Evolutionary conservation across 2,113 vertebrate species (phyloP).

Genomic region (Promerops cafer): DNA sequence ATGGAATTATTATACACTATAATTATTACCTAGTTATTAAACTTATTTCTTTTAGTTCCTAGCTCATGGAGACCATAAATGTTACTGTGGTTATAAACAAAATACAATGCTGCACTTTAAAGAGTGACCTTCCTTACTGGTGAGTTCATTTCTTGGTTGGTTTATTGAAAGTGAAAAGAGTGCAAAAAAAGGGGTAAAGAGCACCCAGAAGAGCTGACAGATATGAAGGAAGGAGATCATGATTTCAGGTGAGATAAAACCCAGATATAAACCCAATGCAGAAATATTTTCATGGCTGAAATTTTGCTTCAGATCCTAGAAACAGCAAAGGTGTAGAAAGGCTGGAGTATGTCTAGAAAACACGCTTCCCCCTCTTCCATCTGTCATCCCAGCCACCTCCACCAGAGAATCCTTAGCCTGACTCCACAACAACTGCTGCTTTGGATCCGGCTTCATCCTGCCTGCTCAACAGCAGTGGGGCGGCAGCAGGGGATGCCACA

Average conservation of each 20-base stretch:
- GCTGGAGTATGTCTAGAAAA: neutral
- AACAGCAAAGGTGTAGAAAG: neutral
- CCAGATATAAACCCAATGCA: neutral
- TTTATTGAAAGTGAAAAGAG: neutral
- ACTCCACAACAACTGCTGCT: neutral
- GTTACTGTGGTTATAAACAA: neutral
- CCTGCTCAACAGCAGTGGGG: neutral
- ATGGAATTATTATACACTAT: neutral
- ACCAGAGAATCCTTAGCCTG: neutral
- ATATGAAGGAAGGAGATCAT: neutral
- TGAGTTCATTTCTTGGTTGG: neutral
- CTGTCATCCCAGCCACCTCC: neutral
- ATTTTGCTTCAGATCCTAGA: neutral
- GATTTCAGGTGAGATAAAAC: neutral
- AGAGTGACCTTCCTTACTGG: neutral
- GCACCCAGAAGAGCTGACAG: neutral
- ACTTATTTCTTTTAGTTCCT: neutral
- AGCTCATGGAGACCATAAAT: neutral
- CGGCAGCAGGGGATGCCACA: neutral
- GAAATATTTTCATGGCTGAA: neutral
- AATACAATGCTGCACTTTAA: neutral
- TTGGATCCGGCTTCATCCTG: neutral
- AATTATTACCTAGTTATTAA: neutral
- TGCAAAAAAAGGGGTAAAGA: neutral
- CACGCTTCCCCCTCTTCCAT: neutral